Evolutionary conservation across 2,797 vertebrate species (phyloP), one percentile per base, ranked within the genome.

Genomic region (Emys orbicularis): DNA sequence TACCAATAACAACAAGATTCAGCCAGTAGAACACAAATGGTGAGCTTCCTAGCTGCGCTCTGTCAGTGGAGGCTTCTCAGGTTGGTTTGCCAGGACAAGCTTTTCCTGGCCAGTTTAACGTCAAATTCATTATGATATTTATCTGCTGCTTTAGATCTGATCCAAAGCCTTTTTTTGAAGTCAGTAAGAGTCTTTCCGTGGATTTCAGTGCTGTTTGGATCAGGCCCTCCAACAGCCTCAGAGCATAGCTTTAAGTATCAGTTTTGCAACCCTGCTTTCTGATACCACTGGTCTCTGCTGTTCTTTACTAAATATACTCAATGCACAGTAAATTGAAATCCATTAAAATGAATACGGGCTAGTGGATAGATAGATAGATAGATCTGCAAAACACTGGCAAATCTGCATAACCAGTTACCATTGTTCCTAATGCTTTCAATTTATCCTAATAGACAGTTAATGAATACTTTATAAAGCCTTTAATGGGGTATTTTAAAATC

Each of bases 401-500:
- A 98, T 97, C 97, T 96, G 95, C 96, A 95, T 97, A 96, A 97
- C 97, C 95, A 88, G 97, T 89, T 97, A 61, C 95, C 91, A 79
- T 2, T 80, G 89, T 74, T 97, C 90, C 90, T 97, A 97, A 97
- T 98, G 97, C 97, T 97, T 98, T 98, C 97, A 97, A 97, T 98
- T 98, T 98, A 95, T 97, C 91, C 97, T 98, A 98, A 98, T 97
- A 98, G 97, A 97, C 97, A 79, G 97, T 98, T 98, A 98, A 98
- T 98, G 97, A 98, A 98, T 98, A 97, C 97, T 98, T 98, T 97
- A 98, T 98, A 97, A 98, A 97, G 97, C 92, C 96, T 97, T 91
- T 96, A 97, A 97, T 95, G 94, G 95, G 96, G 95, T 96, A 95
- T 97, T 97, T 97, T 95, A 97, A 98, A 97, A 98, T 98, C 97